Evolutionary conservation across 2,888 invertebrate species (phyloP).

Genomic region (Thereva unica): DNA sequence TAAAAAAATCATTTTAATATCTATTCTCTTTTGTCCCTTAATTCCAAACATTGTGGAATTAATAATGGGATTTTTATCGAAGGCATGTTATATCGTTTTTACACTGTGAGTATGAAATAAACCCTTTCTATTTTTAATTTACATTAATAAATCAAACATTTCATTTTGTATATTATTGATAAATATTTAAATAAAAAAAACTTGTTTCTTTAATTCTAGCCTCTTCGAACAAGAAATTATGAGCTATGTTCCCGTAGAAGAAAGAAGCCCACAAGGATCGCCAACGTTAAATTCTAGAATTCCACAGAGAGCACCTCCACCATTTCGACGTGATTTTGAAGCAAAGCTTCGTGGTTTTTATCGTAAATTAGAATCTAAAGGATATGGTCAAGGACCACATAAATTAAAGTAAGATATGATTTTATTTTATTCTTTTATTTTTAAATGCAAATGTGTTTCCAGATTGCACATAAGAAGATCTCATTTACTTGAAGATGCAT

Average conservation of each 20-base stretch:
- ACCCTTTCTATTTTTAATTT: background rate
- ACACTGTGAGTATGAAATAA: slow-evolving; percentile 69
- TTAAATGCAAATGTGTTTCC: slow-evolving; percentile 39
- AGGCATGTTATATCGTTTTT: slow-evolving; percentile 78
- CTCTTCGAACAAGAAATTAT: slow-evolving; percentile 98
- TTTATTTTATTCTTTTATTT: slow-evolving; percentile 8
- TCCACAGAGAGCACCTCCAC: slow-evolving; percentile 82
- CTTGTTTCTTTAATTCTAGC: slow-evolving; percentile 65
- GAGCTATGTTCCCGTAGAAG: slow-evolving; percentile 85
- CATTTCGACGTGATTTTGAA: slow-evolving; percentile 91
- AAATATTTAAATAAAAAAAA: slow-evolving; percentile 18
- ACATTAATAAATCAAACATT: background rate
- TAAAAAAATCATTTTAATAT: too few species aligned
- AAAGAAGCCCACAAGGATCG: slow-evolving; percentile 65
- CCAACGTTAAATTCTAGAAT: slow-evolving; percentile 75
- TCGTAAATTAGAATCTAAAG: slow-evolving; percentile 91
- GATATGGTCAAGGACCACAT: slow-evolving; percentile 95
- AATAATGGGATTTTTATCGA: slow-evolving; percentile 74
- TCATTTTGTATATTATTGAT: slow-evolving; percentile 7
- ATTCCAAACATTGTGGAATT: background rate
- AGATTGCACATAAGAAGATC: slow-evolving; percentile 92
- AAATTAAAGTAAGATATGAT: slow-evolving; percentile 79
- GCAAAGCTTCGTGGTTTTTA: slow-evolving; percentile 94
- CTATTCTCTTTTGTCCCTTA: background rate
- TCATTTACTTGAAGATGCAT: slow-evolving; percentile 93